Percentiles rank a stretch among this genome's conserved stretches.
Evolutionary conservation across 2,113 vertebrate genomes (phyloP).

Genomic region (Protomyctophum bolini): DNA sequence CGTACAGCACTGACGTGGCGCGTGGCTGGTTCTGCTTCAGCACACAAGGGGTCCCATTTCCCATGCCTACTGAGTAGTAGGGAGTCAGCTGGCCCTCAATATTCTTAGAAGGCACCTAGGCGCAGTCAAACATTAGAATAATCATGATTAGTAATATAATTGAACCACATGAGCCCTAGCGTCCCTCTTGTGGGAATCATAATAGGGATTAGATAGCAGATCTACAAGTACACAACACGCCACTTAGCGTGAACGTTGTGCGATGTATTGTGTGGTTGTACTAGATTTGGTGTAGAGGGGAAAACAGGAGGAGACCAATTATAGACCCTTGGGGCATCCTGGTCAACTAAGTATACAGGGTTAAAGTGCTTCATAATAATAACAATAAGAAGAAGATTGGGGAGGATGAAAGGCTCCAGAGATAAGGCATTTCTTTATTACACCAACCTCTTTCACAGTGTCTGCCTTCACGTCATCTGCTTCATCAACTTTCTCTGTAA

Average conservation of each 20-base stretch:
- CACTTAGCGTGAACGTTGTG: no score
- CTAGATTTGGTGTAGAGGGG: no score
- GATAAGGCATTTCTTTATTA: not conserved
- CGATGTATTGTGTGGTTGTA: no score
- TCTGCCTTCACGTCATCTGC: constrained; percentile 50
- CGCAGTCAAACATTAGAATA: not conserved
- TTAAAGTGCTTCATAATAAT: no score
- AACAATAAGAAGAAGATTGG: not conserved
- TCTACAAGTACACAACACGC: no score
- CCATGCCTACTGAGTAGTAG: constrained; percentile 91
- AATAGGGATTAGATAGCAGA: no score
- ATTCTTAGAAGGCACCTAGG: constrained; percentile 86
- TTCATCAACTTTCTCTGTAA: constrained; percentile 60
- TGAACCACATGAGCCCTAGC: no score
- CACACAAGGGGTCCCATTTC: constrained; percentile 92
- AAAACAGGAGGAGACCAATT: not conserved
- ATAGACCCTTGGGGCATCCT: no score
- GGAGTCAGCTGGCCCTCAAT: constrained; percentile 98
- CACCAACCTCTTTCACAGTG: constrained; percentile 64
- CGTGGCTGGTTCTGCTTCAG: constrained; percentile 89
- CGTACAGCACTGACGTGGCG: constrained; percentile 89
- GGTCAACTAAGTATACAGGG: no score
- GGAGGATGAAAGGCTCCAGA: not conserved
- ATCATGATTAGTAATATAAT: not conserved
- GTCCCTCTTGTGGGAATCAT: no score